Evolutionary conservation across 2,113 vertebrate genomes (phyloP), one percentile per base, ranked within the genome.

Genomic region (Ivindomyrus marchei): DNA sequence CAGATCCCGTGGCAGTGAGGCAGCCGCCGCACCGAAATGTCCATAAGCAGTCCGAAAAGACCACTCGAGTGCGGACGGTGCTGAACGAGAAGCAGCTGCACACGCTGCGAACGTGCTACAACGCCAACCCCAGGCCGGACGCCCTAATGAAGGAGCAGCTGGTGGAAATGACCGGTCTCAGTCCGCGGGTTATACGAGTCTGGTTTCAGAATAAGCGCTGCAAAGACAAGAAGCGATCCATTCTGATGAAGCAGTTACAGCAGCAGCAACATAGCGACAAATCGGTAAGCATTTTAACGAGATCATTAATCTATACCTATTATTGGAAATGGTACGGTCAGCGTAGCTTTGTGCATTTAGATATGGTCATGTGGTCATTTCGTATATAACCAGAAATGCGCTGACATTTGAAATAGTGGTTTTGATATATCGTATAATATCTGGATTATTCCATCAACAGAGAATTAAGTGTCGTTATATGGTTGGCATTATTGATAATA

Each of bases 121-220:
- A 97, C 11, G 97, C 98, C 90, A 99, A 99, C 96, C 98, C 98
- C 85, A 94, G 98, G 92, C 98, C 98, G 1, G 98, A 99, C 92
- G 98, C 98, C 70, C 96, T 98, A 77, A 97, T 99, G 97, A 99
- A 99, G 95, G 98, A 99, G 94, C 98, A 98, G 96, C 96, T 99
- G 89, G 98, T 99, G 93, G 98, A 99, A 94, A 98, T 99, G 98
- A 99, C 98, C 0, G 97, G 98, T 62, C 96, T 99, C 89, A 99
- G 98, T 91, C 97, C 98, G 8, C 91, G 98, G 1, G 98, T 99
- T 91, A 99, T 99, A 93, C 97, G 98, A 53, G 98, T 99, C 89
- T 99, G 98, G 98, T 99, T 99, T 95, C 98, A 99, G 95, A 99
- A 99, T 96, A 99, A 99, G 92, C 97, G 98, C 83, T 99, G 98